Conservation (phyloP, 2,113 vertebrate genomes). For the Diadophis punctatus region DNA sequence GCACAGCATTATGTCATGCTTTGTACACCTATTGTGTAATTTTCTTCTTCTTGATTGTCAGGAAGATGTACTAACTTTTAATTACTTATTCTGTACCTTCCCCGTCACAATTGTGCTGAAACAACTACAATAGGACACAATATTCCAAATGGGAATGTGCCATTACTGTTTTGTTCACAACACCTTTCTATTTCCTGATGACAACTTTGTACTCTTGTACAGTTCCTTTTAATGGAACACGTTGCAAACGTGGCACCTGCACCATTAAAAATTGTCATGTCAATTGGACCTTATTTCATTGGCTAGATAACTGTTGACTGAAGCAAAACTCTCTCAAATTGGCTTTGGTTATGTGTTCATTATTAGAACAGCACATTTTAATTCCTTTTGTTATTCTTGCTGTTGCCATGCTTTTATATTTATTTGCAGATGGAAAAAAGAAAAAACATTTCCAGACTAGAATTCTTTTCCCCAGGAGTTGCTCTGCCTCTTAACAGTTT, state of each 20-base stretch:
- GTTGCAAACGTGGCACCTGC: not conserved
- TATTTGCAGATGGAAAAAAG: constrained; percentile 61
- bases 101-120: not conserved
- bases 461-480: constrained; percentile 46
- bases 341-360: constrained; percentile 30
- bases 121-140: not conserved
- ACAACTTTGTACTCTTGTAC: not conserved
- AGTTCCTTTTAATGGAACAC: not conserved
- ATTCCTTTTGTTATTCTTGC: constrained; percentile 42
- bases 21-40: not conserved
- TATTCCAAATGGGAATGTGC: not conserved
- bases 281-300: constrained; percentile 37
- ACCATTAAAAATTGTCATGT: not conserved
- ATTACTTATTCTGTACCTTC: not conserved
- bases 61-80: not conserved
- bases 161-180: not conserved
- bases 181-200: not conserved
- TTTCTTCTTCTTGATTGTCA: not conserved
- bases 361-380: constrained; percentile 49
- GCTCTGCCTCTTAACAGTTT: constrained; percentile 47
- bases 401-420: constrained; percentile 42
- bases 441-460: constrained; percentile 55
- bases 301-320: constrained; percentile 29
- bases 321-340: constrained; percentile 17
- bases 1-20: not conserved